A percentile compares a stretch with the other conserved stretches of the same genome.
Evolutionary conservation across 2,888 invertebrate species (phyloP).

Genomic region (Drosophila setosimentum): DNA sequence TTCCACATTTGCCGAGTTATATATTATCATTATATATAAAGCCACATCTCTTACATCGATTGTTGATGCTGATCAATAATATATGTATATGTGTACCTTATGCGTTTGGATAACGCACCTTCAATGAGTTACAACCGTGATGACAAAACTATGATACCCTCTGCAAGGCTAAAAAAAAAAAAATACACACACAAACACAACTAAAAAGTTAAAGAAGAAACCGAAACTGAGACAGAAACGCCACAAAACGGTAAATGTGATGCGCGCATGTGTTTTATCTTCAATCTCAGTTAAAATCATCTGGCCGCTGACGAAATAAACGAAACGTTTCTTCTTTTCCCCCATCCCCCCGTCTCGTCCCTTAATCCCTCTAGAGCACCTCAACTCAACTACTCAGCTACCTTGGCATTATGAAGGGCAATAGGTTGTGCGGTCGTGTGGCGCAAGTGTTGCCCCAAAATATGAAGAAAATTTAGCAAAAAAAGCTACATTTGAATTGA

Average conservation of each 20-base stretch:
- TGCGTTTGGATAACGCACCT: neutral
- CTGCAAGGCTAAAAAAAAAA: neutral
- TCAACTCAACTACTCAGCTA: conserved; percentile 26
- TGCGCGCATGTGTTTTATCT: conserved; percentile 80
- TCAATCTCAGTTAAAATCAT: conserved; percentile 78
- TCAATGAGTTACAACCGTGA: neutral
- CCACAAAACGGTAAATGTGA: conserved; percentile 73
- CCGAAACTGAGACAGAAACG: conserved; percentile 47
- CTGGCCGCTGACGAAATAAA: conserved; percentile 58
- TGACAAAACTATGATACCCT: neutral
- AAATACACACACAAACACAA: conserved; percentile 9
- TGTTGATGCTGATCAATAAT: neutral
- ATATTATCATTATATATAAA: neutral
- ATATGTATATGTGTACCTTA: neutral
- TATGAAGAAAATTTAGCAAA: neutral
- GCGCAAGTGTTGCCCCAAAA: conserved; percentile 10
- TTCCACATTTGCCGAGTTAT: neutral
- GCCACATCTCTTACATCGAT: neutral
- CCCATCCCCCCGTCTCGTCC: neutral
- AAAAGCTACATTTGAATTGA: neutral
- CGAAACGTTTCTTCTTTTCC: conserved; percentile 21
- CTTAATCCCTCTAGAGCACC: conserved; percentile 13
- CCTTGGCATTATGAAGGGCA: conserved; percentile 73
- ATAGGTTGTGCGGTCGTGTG: conserved; percentile 68
- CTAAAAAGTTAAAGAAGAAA: conserved; percentile 46